A percentile compares a stretch with the other conserved stretches of the same genome.
phyloP scores from a whole-genome alignment of 1,140 invertebrate genomes.

The Heliconius melpomene region DNA sequence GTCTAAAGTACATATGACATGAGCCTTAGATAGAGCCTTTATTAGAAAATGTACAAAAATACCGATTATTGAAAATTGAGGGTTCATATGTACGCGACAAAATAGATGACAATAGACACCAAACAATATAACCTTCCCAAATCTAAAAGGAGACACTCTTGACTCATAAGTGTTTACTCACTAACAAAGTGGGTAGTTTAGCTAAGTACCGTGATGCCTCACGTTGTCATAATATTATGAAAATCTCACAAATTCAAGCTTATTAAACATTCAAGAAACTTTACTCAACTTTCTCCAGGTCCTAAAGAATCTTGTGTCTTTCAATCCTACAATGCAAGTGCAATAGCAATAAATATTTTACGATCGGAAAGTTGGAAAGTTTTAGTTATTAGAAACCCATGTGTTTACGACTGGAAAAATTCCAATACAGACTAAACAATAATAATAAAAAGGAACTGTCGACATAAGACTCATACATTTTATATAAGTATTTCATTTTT shows the following conservation, averaged over 20 bases:
- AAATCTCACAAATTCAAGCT: not conserved
- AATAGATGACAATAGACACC: not conserved
- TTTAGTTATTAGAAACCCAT: conserved; percentile 10
- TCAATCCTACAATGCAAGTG: conserved; percentile 16
- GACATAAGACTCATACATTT: not conserved
- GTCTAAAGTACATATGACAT: too few relatives aligned
- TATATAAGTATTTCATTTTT: not conserved
- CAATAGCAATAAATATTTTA: conserved; percentile 22
- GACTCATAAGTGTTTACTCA: not conserved
- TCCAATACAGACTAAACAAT: not conserved
- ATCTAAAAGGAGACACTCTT: not conserved
- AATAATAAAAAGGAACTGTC: not conserved
- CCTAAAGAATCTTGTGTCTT: not conserved
- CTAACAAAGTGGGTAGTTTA: not conserved
- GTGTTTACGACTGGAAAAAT: not conserved
- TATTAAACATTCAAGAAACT: not conserved
- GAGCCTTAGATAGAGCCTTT: too few relatives aligned
- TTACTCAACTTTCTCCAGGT: not conserved
- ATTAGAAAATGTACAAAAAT: too few relatives aligned
- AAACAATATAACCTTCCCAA: not conserved
- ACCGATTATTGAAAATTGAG: not conserved
- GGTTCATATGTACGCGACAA: not conserved
- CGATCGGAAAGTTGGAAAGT: conserved; percentile 20
- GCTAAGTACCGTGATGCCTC: not conserved
- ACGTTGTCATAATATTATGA: conserved; percentile 1